These are phyloP conservation scores for Plectropomus leopardus DNA, from an alignment of 2,113 vertebrate genomes.

Conservation along the genomic window DNA sequence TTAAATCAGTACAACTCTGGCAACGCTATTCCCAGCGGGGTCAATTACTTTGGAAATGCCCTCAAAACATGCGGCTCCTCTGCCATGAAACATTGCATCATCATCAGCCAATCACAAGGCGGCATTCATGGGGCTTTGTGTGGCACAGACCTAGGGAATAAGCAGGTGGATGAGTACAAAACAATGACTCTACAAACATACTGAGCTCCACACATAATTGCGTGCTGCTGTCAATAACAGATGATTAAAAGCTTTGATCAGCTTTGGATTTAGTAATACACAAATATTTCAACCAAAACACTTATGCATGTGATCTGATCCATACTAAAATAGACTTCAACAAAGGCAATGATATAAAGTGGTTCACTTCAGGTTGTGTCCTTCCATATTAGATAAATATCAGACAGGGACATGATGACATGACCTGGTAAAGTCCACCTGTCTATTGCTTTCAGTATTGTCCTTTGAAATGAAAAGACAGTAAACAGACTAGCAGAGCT, in stretches of 20 bases:
- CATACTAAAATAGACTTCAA: conserved; percentile 14
- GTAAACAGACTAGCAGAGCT: conserved; percentile 26
- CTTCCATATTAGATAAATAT: conserved; percentile 53
- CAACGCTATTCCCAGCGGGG: conserved; percentile 70
- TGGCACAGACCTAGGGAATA: conserved; percentile 67
- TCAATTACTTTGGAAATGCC: conserved; percentile 79
- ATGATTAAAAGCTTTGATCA: conserved; percentile 16
- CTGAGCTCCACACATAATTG: conserved; percentile 15
- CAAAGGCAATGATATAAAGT: conserved; percentile 9
- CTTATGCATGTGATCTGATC: conserved; percentile 14
- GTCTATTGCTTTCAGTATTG: conserved; percentile 33
- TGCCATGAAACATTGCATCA: conserved; percentile 82
- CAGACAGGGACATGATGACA: conserved; percentile 22
- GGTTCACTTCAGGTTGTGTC: conserved; percentile 20
- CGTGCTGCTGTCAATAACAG: conserved; percentile 32
- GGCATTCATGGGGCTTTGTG: conserved; percentile 75
- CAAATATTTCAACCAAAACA: conserved; percentile 5
- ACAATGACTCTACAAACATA: conserved; percentile 50
- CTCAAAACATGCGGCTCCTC: conserved; percentile 70
- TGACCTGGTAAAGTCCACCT: conserved; percentile 36
- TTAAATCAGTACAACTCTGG: conserved; percentile 42
- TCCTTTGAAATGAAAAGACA: conserved; percentile 42
- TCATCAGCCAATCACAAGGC: conserved; percentile 80
- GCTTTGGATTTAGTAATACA: conserved; percentile 24
- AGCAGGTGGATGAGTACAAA: conserved; percentile 74